Conservation (phyloP, 2,797 vertebrate genomes). For the Coccyzus lansbergi region DNA sequence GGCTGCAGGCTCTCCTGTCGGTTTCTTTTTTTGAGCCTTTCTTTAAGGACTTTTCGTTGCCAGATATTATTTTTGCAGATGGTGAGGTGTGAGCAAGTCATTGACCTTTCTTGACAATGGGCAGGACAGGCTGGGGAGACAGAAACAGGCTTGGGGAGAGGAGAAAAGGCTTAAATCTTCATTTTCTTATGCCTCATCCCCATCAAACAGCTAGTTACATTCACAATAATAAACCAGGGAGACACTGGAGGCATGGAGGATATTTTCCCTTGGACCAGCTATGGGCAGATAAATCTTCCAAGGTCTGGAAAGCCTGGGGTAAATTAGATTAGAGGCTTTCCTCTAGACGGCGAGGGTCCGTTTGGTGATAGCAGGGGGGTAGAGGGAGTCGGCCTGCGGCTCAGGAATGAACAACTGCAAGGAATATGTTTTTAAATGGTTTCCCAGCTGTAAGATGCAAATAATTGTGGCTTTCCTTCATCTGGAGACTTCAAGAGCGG, state of each 20-base stretch:
- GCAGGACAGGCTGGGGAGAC: not conserved
- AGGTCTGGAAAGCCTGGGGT: not conserved
- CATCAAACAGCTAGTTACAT: not conserved
- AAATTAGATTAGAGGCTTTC: not conserved
- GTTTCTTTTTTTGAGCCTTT: not conserved
- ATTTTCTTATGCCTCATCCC: not conserved
- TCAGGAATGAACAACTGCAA: not conserved
- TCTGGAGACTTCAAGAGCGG: not conserved
- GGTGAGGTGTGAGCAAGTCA: not conserved
- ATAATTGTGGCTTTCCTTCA: not conserved
- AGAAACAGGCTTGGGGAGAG: not conserved
- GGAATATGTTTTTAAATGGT: not conserved
- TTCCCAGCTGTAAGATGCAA: constrained; percentile 12
- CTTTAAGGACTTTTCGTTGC: not conserved
- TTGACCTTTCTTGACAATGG: rapidly evolving
- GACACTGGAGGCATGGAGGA: not conserved
- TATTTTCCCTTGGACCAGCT: not conserved
- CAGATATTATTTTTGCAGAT: rapidly evolving
- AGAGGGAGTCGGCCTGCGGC: not conserved
- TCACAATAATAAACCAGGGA: not conserved
- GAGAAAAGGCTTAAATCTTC: not conserved
- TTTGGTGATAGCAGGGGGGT: not conserved
- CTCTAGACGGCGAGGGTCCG: rapidly evolving
- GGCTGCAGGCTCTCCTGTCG: not conserved
- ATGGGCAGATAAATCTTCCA: not conserved